phyloP scores from a whole-genome alignment of 2,797 vertebrate species.

The Lithobates sylvaticus region DNA sequence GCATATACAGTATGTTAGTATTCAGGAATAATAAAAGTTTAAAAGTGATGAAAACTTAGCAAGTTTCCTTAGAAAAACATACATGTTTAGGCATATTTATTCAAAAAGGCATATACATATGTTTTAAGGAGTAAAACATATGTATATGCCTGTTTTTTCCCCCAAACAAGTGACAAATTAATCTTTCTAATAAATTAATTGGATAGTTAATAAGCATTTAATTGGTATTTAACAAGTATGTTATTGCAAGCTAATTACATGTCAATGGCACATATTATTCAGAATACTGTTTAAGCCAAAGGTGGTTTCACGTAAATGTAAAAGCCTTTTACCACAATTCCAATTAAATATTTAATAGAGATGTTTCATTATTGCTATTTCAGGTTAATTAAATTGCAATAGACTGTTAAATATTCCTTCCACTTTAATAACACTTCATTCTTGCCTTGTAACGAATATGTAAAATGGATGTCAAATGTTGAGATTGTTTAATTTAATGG shows the following conservation, averaged over 20 bases:
- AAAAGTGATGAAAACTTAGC: too few relatives aligned
- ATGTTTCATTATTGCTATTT: slow-evolving; percentile 61
- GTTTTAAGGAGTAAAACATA: slow-evolving; percentile 6
- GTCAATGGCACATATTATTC: slow-evolving; percentile 53
- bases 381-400: slow-evolving; percentile 62
- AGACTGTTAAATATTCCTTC: slow-evolving; percentile 62
- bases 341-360: slow-evolving; percentile 62
- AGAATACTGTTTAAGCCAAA: slow-evolving; percentile 47
- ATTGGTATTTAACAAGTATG: slow-evolving; percentile 57
- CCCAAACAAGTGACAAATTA: slow-evolving; percentile 42
- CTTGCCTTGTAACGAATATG: slow-evolving; percentile 43
- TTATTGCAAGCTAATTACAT: slow-evolving; percentile 60
- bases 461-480: slow-evolving; percentile 57
- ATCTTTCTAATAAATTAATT: slow-evolving; percentile 52
- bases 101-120: background rate
- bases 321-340: slow-evolving; percentile 43
- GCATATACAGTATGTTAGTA: too few relatives aligned
- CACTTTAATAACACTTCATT: slow-evolving; percentile 46
- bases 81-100: background rate
- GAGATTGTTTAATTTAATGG: slow-evolving; percentile 57
- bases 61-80: too few relatives aligned
- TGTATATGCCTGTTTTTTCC: slow-evolving; percentile 9
- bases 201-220: slow-evolving; percentile 60
- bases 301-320: slow-evolving; percentile 54
- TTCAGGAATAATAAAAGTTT: too few relatives aligned